Percentiles rank a stretch among this genome's conserved stretches.
phyloP scores from a whole-genome alignment of 2,113 vertebrate genomes.

The Dinomys branickii region DNA sequence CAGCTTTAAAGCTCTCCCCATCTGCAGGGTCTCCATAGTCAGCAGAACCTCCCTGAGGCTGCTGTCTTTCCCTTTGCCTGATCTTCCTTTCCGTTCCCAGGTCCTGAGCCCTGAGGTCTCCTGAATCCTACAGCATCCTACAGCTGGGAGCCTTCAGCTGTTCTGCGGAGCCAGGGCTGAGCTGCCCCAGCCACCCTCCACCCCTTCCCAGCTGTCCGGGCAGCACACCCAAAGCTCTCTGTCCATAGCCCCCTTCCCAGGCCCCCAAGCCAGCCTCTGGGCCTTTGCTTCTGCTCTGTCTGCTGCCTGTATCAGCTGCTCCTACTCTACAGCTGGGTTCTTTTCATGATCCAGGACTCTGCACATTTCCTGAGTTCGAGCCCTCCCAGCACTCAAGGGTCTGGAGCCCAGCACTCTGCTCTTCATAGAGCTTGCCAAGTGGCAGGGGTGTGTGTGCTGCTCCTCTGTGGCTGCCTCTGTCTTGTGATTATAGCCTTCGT shows the following conservation, averaged over 20 bases:
- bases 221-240: background rate
- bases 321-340: background rate
- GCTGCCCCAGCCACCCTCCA: background rate
- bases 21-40: background rate
- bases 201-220: background rate
- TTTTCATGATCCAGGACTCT: background rate
- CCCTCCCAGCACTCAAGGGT: background rate
- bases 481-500: background rate
- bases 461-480: background rate
- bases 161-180: background rate
- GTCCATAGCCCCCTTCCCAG: accelerated
- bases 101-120: background rate
- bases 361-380: background rate
- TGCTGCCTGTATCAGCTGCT: background rate
- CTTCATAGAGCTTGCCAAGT: background rate
- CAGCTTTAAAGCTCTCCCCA: background rate
- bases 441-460: background rate
- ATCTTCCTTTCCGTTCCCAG: background rate
- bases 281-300: background rate
- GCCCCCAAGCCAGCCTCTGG: background rate
- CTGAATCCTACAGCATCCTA: background rate
- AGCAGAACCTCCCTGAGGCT: background rate
- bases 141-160: background rate
- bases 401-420: background rate
- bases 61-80: too few species aligned